These are phyloP conservation scores for Cryptocephalus primarius DNA, from an alignment of 2,888 invertebrate species.

Conservation along the genomic window DNA sequence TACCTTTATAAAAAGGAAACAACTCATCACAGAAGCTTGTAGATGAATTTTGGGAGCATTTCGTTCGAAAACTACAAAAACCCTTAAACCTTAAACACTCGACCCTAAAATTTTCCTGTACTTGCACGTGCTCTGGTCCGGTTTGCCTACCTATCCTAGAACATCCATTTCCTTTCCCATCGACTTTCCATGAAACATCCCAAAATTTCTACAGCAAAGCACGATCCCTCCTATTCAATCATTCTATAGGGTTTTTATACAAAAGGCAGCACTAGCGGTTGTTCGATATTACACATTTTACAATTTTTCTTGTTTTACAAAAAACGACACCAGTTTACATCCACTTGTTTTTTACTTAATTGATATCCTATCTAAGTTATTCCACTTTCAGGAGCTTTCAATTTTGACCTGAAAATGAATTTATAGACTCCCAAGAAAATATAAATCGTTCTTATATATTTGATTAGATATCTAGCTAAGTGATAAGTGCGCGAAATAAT, in stretches of 20 bases:
- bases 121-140: conserved; percentile 1
- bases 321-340: conserved; percentile 1
- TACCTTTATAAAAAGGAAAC: conserved; percentile 21
- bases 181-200: conserved; percentile 12
- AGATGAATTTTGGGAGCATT: conserved; percentile 20
- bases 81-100: background rate
- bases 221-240: conserved; percentile 21
- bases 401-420: background rate
- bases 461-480: conserved; percentile 17
- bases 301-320: conserved; percentile 7
- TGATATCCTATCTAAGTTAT: no score
- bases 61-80: conserved; percentile 9
- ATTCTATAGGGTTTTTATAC: conserved; percentile 19
- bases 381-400: no score
- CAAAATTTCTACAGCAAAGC: conserved; percentile 27
- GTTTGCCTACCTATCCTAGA: background rate
- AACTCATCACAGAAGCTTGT: conserved; percentile 39
- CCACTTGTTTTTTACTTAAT: no score
- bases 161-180: background rate
- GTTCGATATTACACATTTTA: conserved; percentile 11
- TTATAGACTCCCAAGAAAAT: background rate
- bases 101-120: background rate
- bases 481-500: conserved; percentile 18
- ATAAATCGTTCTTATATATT: conserved; percentile 11
- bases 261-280: conserved; percentile 26